These are phyloP conservation scores for Drosophila orosa DNA, from an alignment of 1,140 invertebrate species.

Conservation along the genomic window DNA sequence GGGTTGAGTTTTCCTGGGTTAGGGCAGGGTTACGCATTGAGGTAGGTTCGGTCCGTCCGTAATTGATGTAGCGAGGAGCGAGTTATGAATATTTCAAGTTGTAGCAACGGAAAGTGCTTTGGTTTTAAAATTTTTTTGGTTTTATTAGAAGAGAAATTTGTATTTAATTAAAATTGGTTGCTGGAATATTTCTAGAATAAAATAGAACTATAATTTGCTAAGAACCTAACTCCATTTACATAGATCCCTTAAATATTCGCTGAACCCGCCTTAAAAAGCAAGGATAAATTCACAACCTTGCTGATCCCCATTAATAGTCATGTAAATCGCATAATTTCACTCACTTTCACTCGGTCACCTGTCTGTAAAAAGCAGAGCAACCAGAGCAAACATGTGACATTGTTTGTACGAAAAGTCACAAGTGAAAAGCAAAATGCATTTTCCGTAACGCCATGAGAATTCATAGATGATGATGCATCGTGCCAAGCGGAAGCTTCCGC, in stretches of 20 bases:
- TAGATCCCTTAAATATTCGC: too few species aligned
- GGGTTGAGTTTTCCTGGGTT: conserved; percentile 21
- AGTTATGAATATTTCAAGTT: not conserved
- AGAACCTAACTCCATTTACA: too few species aligned
- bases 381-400: conserved; percentile 41
- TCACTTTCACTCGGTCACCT: conserved; percentile 36
- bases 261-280: too few species aligned
- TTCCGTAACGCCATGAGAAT: conserved; percentile 35
- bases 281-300: too few species aligned
- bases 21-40: conserved; percentile 65
- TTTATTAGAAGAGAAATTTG: not conserved
- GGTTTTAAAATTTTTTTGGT: not conserved
- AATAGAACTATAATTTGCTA: too few species aligned
- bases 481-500: conserved; percentile 58
- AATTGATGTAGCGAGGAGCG: not conserved
- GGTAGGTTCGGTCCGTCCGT: conserved; percentile 61
- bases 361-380: not conserved
- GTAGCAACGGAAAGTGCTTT: not conserved
- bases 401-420: conserved; percentile 17
- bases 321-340: conserved; percentile 15
- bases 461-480: conserved; percentile 44
- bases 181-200: not conserved
- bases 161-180: too few species aligned
- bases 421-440: conserved; percentile 30
- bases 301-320: not conserved